Evolutionary conservation across 2,888 invertebrate species (phyloP).

Genomic region (Baronia brevicornis): DNA sequence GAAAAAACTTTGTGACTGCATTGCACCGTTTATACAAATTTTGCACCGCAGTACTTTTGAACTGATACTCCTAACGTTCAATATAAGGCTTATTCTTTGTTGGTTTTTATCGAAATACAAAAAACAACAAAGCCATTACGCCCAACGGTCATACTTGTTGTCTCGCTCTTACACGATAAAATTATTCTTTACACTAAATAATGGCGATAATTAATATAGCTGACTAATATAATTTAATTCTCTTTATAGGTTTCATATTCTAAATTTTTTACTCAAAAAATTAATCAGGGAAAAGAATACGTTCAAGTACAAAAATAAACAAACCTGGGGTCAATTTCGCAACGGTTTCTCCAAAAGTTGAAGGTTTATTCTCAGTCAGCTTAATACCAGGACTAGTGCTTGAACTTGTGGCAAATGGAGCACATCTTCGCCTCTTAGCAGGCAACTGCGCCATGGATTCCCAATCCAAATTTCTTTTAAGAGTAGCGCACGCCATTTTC

Average conservation of each 20-base stretch:
- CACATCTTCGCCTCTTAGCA: slow-evolving; percentile 92
- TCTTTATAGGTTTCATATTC: no score
- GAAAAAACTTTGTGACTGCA: no score
- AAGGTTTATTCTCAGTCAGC: slow-evolving; percentile 77
- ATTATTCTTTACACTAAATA: slow-evolving; percentile 59
- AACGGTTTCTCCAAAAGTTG: slow-evolving; percentile 88
- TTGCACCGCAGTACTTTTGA: no score
- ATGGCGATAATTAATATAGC: slow-evolving; percentile 57
- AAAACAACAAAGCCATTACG: slow-evolving; percentile 50
- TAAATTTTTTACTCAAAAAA: no score
- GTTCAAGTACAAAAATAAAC: slow-evolving; percentile 49
- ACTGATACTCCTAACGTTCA: no score
- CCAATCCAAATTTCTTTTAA: slow-evolving; percentile 96
- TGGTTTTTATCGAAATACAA: slow-evolving; percentile 21
- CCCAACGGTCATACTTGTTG: slow-evolving; percentile 53
- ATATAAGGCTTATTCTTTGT: slow-evolving; percentile 14
- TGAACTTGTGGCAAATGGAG: slow-evolving; percentile 84
- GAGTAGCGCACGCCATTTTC: slow-evolving; percentile 98
- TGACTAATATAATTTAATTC: slow-evolving; percentile 26
- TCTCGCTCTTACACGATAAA: slow-evolving; percentile 64
- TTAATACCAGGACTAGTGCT: slow-evolving; percentile 70
- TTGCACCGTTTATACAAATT: no score
- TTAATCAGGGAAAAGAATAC: no score
- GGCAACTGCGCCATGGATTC: slow-evolving; percentile 93
- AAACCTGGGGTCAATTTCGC: slow-evolving; percentile 92